Base-by-base conservation (phyloP, 2,797 vertebrate species). In the Choloepus didactylus region DNA sequence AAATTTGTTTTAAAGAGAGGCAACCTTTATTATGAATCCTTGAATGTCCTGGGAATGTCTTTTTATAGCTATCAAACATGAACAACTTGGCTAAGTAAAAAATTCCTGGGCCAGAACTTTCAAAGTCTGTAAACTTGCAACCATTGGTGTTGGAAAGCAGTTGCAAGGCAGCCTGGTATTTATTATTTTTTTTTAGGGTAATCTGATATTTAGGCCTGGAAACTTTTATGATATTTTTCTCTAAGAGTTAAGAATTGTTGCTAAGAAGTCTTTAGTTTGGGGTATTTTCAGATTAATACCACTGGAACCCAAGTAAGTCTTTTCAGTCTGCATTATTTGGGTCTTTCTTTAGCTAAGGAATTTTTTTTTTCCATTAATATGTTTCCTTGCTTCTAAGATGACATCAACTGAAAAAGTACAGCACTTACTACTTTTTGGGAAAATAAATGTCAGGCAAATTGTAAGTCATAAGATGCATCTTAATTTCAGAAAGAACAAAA, bases 41-140 rank as follows among this genome's bases (percentile, higher is more conserved):
- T 87, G 16, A 27, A 49, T 67, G 18, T 80, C 66, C 88, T 11
- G 21, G 54, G 4, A 49, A 76, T 85, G 38, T 84, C 35, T 96
- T 96, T 91, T 91, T 67, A 91, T 85, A 90, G 54, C 12, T 82
- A 66, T 72, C 77, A 95, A 84, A 93, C 76, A n/a, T 35, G 72
- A 93, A 80, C 70, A 95, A 91, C 49, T 93, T 81, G 41, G 31
- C 56, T 77, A 10, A 95, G 91, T 66, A 56, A 87, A 93, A 89
- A 84, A 54, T 72, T 69, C 64, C 91, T 89, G 76, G 80, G 23
- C 51, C 80, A 91, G 75, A 89, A 46, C 31, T 92, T 69, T 56
- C 18, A 69, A 31, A 29, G 73, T 83, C 84, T 67, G 44, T 67
- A 27, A 95, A 35, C 75, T 75, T 79, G 44, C 19, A 80, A 84